Percentiles rank a stretch among this genome's conserved stretches.
Evolutionary conservation across 2,888 invertebrate species (phyloP).

Genomic region (Dastarcus helophoroides): DNA sequence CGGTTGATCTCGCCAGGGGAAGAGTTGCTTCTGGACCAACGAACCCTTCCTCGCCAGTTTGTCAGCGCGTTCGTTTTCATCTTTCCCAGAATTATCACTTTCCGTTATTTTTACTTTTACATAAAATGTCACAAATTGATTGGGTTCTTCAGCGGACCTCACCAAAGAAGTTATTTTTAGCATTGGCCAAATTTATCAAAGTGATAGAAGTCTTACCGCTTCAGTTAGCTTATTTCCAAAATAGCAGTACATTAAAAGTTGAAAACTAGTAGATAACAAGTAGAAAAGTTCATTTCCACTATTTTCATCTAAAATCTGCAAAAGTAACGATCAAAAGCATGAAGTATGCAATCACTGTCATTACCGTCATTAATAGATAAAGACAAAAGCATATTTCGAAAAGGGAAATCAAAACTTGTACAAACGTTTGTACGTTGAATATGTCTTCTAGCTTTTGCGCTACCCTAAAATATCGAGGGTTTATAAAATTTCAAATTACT

Average conservation of each 20-base stretch:
- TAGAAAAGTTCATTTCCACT: conserved; percentile 15
- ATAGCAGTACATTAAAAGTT: conserved; percentile 16
- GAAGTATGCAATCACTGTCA: conserved; percentile 2
- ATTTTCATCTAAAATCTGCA: conserved; percentile 12
- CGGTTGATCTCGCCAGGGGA: too few species aligned
- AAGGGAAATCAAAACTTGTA: conserved; percentile 18
- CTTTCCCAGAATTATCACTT: too few species aligned
- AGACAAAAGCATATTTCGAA: conserved; percentile 18
- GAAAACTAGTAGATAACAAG: conserved; percentile 12
- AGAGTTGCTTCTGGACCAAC: too few species aligned
- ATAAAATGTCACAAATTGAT: too few species aligned
- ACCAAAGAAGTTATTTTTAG: too few species aligned
- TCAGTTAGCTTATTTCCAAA: conserved; percentile 16
- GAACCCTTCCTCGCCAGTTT: too few species aligned
- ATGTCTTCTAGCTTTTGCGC: conserved; percentile 16
- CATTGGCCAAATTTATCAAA: too few species aligned
- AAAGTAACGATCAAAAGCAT: conserved; percentile 3
- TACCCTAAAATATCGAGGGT: conserved; percentile 12
- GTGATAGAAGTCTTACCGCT: conserved; percentile 11
- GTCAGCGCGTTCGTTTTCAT: too few species aligned
- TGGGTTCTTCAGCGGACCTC: too few species aligned
- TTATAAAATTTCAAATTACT: background rate
- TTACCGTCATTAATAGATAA: conserved; percentile 16
- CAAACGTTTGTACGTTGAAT: conserved; percentile 17
- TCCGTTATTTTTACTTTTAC: too few species aligned